These are phyloP conservation scores for Leptopilina drosophilae DNA, from an alignment of 2,888 invertebrate genomes.

Conservation along the genomic window DNA sequence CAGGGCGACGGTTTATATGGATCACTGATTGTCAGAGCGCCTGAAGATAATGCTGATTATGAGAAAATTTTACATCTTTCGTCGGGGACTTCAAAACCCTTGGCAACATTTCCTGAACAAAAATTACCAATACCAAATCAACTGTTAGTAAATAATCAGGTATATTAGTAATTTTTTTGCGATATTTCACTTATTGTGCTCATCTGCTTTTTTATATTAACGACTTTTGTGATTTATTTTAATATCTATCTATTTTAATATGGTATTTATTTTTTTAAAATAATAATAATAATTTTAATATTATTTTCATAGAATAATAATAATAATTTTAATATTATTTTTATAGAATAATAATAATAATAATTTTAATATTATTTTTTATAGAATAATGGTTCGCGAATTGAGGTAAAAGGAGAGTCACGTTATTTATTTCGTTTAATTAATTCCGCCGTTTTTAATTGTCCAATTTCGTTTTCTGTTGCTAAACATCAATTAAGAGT, in stretches of 20 bases:
- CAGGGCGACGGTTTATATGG: constrained; percentile 82
- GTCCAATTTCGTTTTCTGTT: constrained; percentile 52
- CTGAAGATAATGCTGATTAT: constrained; percentile 73
- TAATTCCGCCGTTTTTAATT: constrained; percentile 58
- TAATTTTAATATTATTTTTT: not conserved
- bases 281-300: not conserved
- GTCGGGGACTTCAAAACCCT: constrained; percentile 79
- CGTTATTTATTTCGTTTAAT: constrained; percentile 60
- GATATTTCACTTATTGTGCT: too few relatives aligned
- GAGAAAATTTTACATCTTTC: constrained; percentile 79
- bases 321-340: not conserved
- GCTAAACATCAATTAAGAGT: constrained; percentile 50
- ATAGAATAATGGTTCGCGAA: constrained; percentile 44
- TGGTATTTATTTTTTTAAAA: too few relatives aligned
- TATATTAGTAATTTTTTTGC: constrained; percentile 43
- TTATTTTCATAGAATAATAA: constrained; percentile 2
- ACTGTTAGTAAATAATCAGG: constrained; percentile 77
- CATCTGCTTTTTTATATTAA: too few relatives aligned
- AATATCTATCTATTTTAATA: too few relatives aligned
- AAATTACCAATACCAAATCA: constrained; percentile 71
- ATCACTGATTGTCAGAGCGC: constrained; percentile 80
- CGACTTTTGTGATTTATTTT: too few relatives aligned
- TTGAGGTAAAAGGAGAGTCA: constrained; percentile 45
- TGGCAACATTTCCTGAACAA: constrained; percentile 78
- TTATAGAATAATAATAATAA: too few relatives aligned